Base-by-base conservation (phyloP, 2,113 vertebrate genomes). In the Forbesichthys papilliferus region DNA sequence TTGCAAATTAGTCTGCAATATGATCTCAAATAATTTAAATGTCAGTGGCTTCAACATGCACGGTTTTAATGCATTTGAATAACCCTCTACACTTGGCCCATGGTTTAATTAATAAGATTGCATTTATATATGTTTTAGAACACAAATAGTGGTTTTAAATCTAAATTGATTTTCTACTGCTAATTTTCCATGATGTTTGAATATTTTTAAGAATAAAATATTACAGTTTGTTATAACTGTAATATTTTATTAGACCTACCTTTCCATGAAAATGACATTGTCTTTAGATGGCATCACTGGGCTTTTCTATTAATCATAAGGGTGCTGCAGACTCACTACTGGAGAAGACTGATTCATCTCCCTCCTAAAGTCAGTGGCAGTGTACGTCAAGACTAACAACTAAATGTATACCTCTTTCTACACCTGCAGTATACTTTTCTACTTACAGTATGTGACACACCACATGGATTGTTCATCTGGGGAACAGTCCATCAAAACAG, bases 261-360 rank as follows among this genome's bases (percentile, higher is more conserved):
- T 85, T 84, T 85, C 77, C 34, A 12, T 57, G 61, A 80, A 80
- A 87, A 88, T 89, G 83, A 85, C 81, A 76, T 72, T 66, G 46
- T 61, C 68, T 77, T 73, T 81, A 71, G 68, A 81, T 85, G 78
- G 71, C 76, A 76, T 87, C 74, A 46, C 57, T 69, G 74, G 58
- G 80, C 48, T 84, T 75, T 64, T 71, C 56, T 68, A n/a, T 84
- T 85, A 82, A 87, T 79, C 63, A 77, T 83, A 80, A 81, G 69
- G 63, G 27, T 71, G 53, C 59, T 56, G 75, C 52, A 20, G 68
- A 73, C 83, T 79, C 79, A 0, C 82, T 42, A 67, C 69, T 55
- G 46, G 12, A 46, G 52, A 71, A 75, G 81, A 85, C 7, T 16
- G 1, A 53, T 57, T 79, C 33, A n/a, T 71, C 56, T 51, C 13